Evolutionary conservation across 2,888 invertebrate genomes (phyloP).

Genomic region (Sympetrum striolatum): DNA sequence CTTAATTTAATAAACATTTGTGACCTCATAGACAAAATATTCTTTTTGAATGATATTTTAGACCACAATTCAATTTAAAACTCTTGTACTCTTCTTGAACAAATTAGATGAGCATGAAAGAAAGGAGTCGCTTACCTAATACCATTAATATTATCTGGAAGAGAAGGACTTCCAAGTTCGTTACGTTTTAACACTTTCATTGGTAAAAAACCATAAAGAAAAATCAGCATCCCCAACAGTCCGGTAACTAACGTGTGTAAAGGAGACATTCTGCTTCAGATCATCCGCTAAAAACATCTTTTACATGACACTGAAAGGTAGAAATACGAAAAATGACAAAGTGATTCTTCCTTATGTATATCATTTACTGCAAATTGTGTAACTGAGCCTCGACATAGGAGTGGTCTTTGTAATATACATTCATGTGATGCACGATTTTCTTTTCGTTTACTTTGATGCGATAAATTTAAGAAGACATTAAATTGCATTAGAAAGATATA

Average conservation of each 20-base stretch:
- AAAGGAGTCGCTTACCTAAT: slow-evolving; percentile 60
- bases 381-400: too few relatives aligned
- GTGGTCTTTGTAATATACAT: too few relatives aligned
- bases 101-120: too few relatives aligned
- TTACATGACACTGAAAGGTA: too few relatives aligned
- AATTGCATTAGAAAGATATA: too few relatives aligned
- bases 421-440: too few relatives aligned
- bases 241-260: slow-evolving; percentile 39
- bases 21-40: not conserved
- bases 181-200: slow-evolving; percentile 64
- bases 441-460: too few relatives aligned
- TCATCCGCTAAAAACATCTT: not conserved
- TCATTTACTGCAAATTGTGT: too few relatives aligned
- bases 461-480: too few relatives aligned
- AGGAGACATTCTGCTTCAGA: not conserved
- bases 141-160: slow-evolving; percentile 64
- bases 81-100: slow-evolving; percentile 1
- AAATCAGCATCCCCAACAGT: slow-evolving; percentile 58
- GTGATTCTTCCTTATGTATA: too few relatives aligned
- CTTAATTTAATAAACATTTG: not conserved
- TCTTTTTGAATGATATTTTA: too few relatives aligned
- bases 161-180: slow-evolving; percentile 62
- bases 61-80: not conserved
- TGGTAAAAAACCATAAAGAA: slow-evolving; percentile 70
- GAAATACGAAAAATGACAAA: too few relatives aligned